These are phyloP conservation scores for Ylistrum balloti DNA, from an alignment of 1,140 invertebrate genomes.

Conservation along the genomic window DNA sequence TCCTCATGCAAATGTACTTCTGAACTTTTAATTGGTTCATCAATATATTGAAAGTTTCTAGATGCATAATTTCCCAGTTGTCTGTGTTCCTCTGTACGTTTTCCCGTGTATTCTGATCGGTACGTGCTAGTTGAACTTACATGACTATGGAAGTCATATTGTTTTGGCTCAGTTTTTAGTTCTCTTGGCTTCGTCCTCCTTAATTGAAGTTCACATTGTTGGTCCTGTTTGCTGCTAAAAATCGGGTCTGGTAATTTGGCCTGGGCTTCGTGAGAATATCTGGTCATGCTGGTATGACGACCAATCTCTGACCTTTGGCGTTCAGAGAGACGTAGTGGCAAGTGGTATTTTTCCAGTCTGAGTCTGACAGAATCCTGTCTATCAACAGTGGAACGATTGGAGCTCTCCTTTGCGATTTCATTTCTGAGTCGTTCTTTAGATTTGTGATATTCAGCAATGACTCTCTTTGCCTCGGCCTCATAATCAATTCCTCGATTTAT, in stretches of 20 bases:
- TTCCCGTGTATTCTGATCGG: background rate
- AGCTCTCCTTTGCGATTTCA: background rate
- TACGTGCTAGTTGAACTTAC: background rate
- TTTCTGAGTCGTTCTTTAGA: background rate
- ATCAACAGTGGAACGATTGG: background rate
- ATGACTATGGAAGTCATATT: background rate
- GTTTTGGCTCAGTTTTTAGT: background rate
- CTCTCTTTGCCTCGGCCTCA: background rate
- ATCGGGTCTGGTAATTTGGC: background rate
- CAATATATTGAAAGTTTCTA: slow-evolving; percentile 27
- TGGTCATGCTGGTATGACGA: background rate
- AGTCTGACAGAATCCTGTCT: background rate
- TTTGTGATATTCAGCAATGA: slow-evolving; percentile 11
- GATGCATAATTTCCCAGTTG: background rate
- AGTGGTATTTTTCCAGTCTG: too few relatives aligned
- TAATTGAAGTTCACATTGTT: background rate
- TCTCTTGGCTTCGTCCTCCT: background rate
- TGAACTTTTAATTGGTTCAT: background rate
- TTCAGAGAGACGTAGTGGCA: too few relatives aligned
- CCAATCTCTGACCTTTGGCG: too few relatives aligned
- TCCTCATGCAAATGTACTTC: background rate
- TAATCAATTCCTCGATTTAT: background rate
- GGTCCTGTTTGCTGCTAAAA: background rate
- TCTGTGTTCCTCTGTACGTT: background rate
- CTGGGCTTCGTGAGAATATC: background rate